These are phyloP conservation scores for Hemistola chrysoprasaria DNA, from an alignment of 2,888 invertebrate genomes.

Conservation along the genomic window DNA sequence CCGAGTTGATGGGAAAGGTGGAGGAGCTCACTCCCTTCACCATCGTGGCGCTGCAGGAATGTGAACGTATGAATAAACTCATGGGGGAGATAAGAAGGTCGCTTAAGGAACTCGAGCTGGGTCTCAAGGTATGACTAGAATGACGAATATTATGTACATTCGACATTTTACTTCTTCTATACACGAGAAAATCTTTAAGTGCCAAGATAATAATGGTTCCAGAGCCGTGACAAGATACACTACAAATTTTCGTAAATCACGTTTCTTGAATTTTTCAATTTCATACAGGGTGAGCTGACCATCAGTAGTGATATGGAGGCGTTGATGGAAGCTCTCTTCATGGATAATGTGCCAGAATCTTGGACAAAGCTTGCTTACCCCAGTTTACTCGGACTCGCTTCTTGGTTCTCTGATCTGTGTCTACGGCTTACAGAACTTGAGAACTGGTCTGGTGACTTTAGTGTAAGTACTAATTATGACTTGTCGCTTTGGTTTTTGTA, in stretches of 20 bases:
- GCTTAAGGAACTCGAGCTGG: slow-evolving; percentile 92
- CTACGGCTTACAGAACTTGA: slow-evolving; percentile 90
- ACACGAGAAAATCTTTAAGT: too few relatives aligned
- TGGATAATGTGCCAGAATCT: slow-evolving; percentile 93
- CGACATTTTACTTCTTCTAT: too few relatives aligned
- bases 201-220: too few relatives aligned
- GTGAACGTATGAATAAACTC: slow-evolving; percentile 96
- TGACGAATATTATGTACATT: too few relatives aligned
- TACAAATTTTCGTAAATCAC: neutral
- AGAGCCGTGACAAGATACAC: too few relatives aligned
- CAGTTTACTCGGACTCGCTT: slow-evolving; percentile 89
- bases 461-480: slow-evolving; percentile 62
- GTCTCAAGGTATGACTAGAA: slow-evolving; percentile 85
- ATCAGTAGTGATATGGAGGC: slow-evolving; percentile 96
- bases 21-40: slow-evolving; percentile 96
- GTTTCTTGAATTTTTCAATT: neutral
- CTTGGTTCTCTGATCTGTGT: slow-evolving; percentile 94
- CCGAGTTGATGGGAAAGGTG: slow-evolving; percentile 91
- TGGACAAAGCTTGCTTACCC: slow-evolving; percentile 96
- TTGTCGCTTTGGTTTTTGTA: too few relatives aligned
- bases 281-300: slow-evolving; percentile 91
- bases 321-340: slow-evolving; percentile 91
- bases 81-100: slow-evolving; percentile 91
- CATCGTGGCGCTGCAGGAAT: slow-evolving; percentile 96
- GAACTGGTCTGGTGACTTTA: slow-evolving; percentile 94